These are phyloP conservation scores for Chaetodon trifascialis DNA, from an alignment of 2,113 vertebrate genomes.

Conservation along the genomic window DNA sequence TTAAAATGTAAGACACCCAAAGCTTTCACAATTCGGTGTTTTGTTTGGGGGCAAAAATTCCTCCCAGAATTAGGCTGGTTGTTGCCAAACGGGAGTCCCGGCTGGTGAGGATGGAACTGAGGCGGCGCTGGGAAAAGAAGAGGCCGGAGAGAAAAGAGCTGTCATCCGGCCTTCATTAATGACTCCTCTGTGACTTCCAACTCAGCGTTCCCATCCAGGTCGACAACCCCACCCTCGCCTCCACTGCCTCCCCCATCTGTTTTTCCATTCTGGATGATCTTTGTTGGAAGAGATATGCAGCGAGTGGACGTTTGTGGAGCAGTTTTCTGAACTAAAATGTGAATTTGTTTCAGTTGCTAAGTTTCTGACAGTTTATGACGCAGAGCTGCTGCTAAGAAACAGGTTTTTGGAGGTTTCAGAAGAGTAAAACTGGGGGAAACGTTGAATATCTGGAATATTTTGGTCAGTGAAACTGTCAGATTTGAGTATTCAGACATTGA, in stretches of 20 bases:
- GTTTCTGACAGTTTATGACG: background rate
- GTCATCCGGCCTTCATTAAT: conserved; percentile 57
- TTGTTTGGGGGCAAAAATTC: conserved; percentile 47
- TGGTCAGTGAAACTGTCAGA: background rate
- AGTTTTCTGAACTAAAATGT: background rate
- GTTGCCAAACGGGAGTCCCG: conserved; percentile 30
- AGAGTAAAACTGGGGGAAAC: background rate
- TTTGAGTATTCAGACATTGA: background rate
- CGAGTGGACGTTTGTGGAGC: background rate
- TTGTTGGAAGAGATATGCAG: background rate
- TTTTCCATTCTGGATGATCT: conserved; percentile 3
- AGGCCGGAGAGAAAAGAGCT: conserved; percentile 46
- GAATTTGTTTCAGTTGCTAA: background rate
- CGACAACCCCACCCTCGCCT: background rate
- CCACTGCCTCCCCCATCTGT: background rate
- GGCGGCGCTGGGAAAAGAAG: conserved; percentile 40
- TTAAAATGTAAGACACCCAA: conserved; percentile 59
- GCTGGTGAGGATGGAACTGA: conserved; percentile 23
- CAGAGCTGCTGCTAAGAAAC: background rate
- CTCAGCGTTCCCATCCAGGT: conserved; percentile 49
- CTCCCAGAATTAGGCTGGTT: conserved; percentile 32
- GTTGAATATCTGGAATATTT: background rate
- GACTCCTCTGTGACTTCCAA: conserved; percentile 48
- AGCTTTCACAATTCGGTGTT: conserved; percentile 51
- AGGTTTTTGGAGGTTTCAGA: background rate